Base-by-base conservation (phyloP, 1,140 invertebrate genomes). In the Cyclargus thomasi region DNA sequence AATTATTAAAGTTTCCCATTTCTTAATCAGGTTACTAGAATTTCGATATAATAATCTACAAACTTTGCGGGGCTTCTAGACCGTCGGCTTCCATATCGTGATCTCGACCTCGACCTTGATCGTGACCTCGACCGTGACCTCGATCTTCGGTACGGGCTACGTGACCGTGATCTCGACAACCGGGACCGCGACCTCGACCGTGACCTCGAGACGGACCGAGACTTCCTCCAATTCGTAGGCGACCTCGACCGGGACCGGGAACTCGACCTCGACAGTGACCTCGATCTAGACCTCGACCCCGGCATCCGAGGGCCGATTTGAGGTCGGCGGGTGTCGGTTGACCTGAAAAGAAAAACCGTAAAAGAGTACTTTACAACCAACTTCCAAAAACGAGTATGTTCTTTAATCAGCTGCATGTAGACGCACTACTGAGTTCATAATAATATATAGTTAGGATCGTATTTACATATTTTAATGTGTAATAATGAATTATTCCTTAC, bases 91-190 rank as follows among this genome's bases (percentile, higher is more conserved):
- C 39, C 78, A 20, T 72, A 59, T 59, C 69, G 67, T 10, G 71
- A 64, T 47, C 63, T 65, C 8, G 73, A 72, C n/a, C 69, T 53
- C 4, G 72, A 74, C 14, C 69, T 63, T 11, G 88, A 91, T 63
- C 81, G 79, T 21, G 88, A 89, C 67, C 83, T 82, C 18, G 91
- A 92, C 5, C 88, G 82, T 3, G 90, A 90, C 66, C 79, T 77
- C 17, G 84, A 75, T 17, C 68, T 66, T 23, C 53, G 21, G 47
- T 65, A 65, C 2, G 64, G 64, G 20, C 64, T 65, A 20, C 47
- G 22, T 1, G 75, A 79, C 16, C 29, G 39, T 14, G 78, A 78
- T 75, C 81, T 21, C 64, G 85, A 72, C 71, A 64, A 65, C 47
- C 62, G 63, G 16, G 72, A 70, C 11, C 68, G 66, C 8, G 74